Base-by-base conservation (phyloP, 23 tunicate genomes). In the Corella eumyota region DNA sequence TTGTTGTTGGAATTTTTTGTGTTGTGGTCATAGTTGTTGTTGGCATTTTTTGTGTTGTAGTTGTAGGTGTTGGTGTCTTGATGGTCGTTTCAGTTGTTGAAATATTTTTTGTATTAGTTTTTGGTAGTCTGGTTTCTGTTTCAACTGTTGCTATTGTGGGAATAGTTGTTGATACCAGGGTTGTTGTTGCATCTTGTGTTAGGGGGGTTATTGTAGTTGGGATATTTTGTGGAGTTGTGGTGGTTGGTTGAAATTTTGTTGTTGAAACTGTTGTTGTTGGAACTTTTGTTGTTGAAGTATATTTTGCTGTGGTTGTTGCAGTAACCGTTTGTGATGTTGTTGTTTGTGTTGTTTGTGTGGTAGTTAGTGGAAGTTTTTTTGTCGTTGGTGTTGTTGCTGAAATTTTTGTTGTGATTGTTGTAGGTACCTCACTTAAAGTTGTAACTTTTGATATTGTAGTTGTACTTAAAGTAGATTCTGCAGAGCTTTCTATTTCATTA, bases 261-360 rank as follows among this genome's bases (percentile, higher is more conserved):
- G 20, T 53, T 53, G 67, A 23, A 23, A n/a, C 51, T 7, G 19
- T 30, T 9, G 51, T 35, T 62, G 67, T 30, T 13, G 67, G 9
- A 3, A 51, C 19, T 30, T 11, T 35, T 4, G 13, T 6, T 4
- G 57, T 34, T 21, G 67, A 20, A 3, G 67, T 5, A 7, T 6
- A 20, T 30, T 26, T 6, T 6, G 13, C 4, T 62, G 57, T 62
- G 17, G 67, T 62, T 15, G 67, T 62, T 34, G 67, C 3, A 58
- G 24, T 20, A 7, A 35, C 29, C 28, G 34, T 58, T 6, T 34
- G 5, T 9, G 6, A 27, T 6, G 63, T 58, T 6, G 36, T 58
- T 5, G 36, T 58, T 58, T 22, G 19, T 22, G 36, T 3, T 28
- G 63, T 6, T 58, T 6, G 6, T 23, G 34, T 58, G 3, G 63